Conservation (phyloP, 2,888 invertebrate species). For the Aporophyla lueneburgensis region DNA sequence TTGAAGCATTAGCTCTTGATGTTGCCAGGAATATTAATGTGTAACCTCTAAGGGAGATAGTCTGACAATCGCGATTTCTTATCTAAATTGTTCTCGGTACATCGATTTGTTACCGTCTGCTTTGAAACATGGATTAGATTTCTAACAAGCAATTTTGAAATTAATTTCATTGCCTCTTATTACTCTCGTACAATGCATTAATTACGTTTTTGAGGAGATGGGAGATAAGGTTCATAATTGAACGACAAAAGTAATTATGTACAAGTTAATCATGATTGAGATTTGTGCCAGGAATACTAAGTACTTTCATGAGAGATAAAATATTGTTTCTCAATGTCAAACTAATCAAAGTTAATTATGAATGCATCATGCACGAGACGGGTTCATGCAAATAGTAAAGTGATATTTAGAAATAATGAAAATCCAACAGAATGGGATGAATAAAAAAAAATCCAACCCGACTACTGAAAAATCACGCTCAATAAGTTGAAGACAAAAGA, state of each 20-base stretch:
- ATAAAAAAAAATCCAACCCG: too few species aligned
- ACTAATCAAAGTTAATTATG: neutral
- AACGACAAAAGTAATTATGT: constrained; percentile 44
- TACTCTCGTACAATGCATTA: constrained; percentile 30
- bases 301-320: constrained; percentile 17
- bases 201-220: constrained; percentile 30
- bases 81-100: constrained; percentile 62
- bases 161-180: constrained; percentile 38
- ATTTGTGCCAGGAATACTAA: neutral
- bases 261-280: constrained; percentile 18
- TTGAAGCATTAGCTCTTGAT: constrained; percentile 53
- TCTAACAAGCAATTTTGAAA: constrained; percentile 46
- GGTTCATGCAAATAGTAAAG: neutral
- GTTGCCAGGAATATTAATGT: constrained; percentile 60
- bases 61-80: constrained; percentile 59
- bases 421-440: neutral
- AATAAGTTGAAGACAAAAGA: too few species aligned
- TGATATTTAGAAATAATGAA: neutral
- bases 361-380: neutral
- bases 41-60: constrained; percentile 43
- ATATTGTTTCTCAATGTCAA: constrained; percentile 12
- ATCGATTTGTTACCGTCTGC: constrained; percentile 58
- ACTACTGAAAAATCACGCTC: too few species aligned
- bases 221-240: constrained; percentile 16
- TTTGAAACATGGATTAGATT: constrained; percentile 45